A percentile compares a stretch with the other conserved stretches of the same genome.
These are phyloP conservation scores for Goniozus legneri DNA, from an alignment of 1,140 invertebrate genomes.

Conservation along the genomic window DNA sequence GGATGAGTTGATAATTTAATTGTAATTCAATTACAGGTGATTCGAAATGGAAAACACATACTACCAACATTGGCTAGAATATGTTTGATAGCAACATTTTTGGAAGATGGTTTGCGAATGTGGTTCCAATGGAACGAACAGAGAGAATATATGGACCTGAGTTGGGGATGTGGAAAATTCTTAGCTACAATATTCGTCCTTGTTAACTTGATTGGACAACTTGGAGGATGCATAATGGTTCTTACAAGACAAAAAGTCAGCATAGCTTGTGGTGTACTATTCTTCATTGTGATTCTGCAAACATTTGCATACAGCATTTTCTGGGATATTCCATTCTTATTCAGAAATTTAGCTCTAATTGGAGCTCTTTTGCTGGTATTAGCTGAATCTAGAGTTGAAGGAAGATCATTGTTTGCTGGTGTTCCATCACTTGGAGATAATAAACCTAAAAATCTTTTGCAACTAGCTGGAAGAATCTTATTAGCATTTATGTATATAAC, in stretches of 20 bases:
- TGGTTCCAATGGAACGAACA: constrained; percentile 99
- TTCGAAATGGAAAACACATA: constrained; percentile 88
- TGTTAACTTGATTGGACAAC: constrained; percentile 91
- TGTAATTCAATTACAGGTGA: constrained; percentile 64
- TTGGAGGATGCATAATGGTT: constrained; percentile 95
- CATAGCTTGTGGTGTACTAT: constrained; percentile 90
- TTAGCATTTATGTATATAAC: constrained; percentile 99
- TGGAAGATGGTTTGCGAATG: constrained; percentile 99
- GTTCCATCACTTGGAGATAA: constrained; percentile 95
- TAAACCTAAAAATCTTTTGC: constrained; percentile 96
- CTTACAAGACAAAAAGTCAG: constrained; percentile 88
- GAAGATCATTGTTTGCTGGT: constrained; percentile 94
- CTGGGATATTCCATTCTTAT: constrained; percentile 96
- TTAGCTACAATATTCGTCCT: constrained; percentile 89
- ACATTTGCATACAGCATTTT: constrained; percentile 97
- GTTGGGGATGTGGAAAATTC: constrained; percentile 96
- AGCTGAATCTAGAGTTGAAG: constrained; percentile 91
- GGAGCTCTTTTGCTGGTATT: constrained; percentile 92
- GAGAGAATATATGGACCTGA: constrained; percentile 95
- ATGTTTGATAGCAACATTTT: constrained; percentile 98
- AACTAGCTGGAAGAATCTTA: constrained; percentile 91
- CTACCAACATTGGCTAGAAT: constrained; percentile 92
- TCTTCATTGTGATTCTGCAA: constrained; percentile 94
- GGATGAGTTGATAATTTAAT: constrained; percentile 12
- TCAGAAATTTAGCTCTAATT: constrained; percentile 92